Base-by-base conservation (phyloP, 2,797 vertebrate genomes). In the Chaunax sp. region DNA sequence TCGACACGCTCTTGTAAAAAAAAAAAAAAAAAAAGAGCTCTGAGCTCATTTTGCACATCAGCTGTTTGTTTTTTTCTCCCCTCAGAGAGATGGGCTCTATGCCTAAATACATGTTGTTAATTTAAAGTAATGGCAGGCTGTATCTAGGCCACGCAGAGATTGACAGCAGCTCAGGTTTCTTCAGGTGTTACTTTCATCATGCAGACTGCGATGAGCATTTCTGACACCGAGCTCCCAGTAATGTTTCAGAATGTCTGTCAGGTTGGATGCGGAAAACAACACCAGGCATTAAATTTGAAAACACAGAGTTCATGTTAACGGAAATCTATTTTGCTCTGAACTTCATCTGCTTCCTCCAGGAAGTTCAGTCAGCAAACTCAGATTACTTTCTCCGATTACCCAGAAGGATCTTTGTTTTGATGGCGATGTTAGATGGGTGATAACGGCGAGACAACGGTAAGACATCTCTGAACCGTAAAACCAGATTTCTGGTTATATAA, bases 111-210 rank as follows among this genome's bases (percentile, higher is more conserved):
- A 67, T 50, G 81, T 60, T 81, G 75, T 85, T 78, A 51, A 82
- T 54, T 64, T 53, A 47, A 50, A 77, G 46, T 62, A 77, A 43
- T 44, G 13, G 13, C n/a, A 4, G 35, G 33, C 55, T 50, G 65
- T 38, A 65, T 77, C 47, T 67, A 46, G 78, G 83, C 55, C 78
- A 60, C 3, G 18, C 52, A 2, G 23, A 52, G 65, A 79, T 40
- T 52, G 74, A 73, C 77, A 67, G 67, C 70, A 45, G 69, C 40
- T 0, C 61, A 33, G 61, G 76, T 53, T 10, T 68, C 63, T 75
- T 77, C 78, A 77, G 77, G 75, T 87, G 75, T 51, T n/a, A 56
- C 68, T 72, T 83, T 70, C 62, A 41, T 15, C 43, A 8, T 9
- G 54, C 55, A 18, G 58, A 44, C 51, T 41, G 56, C 38, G 38